phyloP scores from a whole-genome alignment of 2,113 vertebrate genomes.

The Paradoxurus hermaphroditus region DNA sequence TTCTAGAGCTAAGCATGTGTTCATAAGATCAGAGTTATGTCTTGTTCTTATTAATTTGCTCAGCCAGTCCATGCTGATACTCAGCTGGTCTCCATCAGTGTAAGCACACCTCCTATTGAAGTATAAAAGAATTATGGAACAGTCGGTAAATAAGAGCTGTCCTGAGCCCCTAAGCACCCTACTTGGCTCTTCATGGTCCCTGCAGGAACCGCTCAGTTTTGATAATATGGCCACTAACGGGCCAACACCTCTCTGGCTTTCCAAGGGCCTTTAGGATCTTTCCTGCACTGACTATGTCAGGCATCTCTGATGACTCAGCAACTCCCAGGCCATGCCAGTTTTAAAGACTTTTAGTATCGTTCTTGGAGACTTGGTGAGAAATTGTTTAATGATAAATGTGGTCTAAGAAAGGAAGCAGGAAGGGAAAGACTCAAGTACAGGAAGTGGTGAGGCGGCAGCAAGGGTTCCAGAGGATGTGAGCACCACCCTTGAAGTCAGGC shows the following conservation, averaged over 20 bases:
- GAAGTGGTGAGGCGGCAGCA: neutral
- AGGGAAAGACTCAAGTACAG: neutral
- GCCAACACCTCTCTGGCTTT: neutral
- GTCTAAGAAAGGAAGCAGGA: neutral
- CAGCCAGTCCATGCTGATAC: neutral
- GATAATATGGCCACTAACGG: neutral
- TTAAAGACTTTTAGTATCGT: neutral
- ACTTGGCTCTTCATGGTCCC: neutral
- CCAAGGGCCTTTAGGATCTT: neutral
- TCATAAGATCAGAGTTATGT: neutral
- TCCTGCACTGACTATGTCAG: neutral
- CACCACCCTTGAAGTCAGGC: neutral
- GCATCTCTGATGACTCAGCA: neutral
- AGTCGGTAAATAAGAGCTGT: neutral
- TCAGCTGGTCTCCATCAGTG: neutral
- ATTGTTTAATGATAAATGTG: neutral
- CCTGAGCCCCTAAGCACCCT: neutral
- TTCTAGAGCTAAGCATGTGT: neutral
- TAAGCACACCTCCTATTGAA: neutral
- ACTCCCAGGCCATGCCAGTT: neutral
- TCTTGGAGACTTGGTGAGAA: neutral
- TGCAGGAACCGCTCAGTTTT: neutral
- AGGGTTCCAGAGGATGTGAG: neutral
- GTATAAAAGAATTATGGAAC: neutral
- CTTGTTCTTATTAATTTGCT: neutral